phyloP scores from a whole-genome alignment of 2,113 vertebrate species.

The Mus pahari region DNA sequence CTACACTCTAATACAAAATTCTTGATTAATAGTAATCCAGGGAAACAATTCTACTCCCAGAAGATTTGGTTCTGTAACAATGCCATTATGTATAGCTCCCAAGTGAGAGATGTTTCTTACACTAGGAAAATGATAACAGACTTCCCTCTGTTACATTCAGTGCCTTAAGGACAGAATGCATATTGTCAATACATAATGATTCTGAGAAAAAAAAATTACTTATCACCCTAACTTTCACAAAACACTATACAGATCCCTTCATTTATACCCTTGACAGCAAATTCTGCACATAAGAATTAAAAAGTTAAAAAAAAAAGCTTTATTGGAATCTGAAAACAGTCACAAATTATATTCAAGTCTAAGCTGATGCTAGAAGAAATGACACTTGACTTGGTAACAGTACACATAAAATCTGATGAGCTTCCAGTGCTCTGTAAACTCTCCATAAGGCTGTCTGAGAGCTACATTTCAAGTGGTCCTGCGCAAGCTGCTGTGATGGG shows the following conservation, averaged over 20 bases:
- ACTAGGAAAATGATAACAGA: conserved; percentile 6
- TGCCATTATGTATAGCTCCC: conserved; percentile 1
- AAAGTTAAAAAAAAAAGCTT: conserved; percentile 22
- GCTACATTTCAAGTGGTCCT: not conserved
- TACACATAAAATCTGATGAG: not conserved
- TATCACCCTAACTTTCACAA: not conserved
- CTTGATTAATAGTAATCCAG: conserved; percentile 35
- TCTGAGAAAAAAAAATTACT: not conserved
- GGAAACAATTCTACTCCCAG: conserved; percentile 12
- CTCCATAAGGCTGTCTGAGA: not conserved
- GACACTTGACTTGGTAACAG: conserved; percentile 23
- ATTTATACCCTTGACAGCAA: conserved; percentile 40
- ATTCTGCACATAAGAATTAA: conserved; percentile 26
- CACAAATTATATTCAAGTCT: conserved; percentile 1
- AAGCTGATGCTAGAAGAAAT: conserved; percentile 13
- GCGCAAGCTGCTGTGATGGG: not conserved
- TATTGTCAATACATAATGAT: conserved; percentile 28
- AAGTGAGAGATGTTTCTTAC: conserved; percentile 50
- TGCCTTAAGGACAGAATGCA: not conserved
- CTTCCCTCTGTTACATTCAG: not conserved
- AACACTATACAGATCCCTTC: conserved; percentile 42
- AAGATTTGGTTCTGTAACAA: conserved; percentile 12
- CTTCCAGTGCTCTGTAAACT: not conserved
- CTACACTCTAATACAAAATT: conserved; percentile 42
- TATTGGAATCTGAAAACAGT: not conserved